Base-by-base conservation (phyloP, 2,888 invertebrate genomes). In the Patella caerulea region DNA sequence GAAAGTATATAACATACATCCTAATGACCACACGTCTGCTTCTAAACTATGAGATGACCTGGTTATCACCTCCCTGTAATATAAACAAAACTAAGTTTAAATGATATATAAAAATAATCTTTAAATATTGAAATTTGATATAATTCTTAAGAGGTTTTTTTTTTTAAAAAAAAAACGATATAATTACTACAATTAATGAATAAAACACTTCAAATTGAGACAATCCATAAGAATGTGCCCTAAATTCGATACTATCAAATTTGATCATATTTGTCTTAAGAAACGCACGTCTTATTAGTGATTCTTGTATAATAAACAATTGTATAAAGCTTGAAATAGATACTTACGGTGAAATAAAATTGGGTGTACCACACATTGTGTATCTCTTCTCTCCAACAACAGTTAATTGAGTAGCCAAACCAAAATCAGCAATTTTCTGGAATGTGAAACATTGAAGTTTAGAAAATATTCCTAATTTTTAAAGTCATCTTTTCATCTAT, bases 281-380 rank as follows among this genome's bases (percentile, higher is more conserved):
- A 45, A 45, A 45, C 45, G 45, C 45, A 45, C 4, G 45, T 45
- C 45, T 45, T 45, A 45, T 45, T 45, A 9, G 45, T 45, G 9
- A 45, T 45, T 45, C 45, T 7, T 19, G 14, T 17, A 19, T 55
- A 17, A 19, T 75, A 71, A 45, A 29, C 0, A 52, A 3, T 4
- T 19, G 59, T 9, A 17, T 17, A 3, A 15, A 2, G 17, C 14
- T 56, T 17, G 17, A 5, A 56, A 5, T 56, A 65, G n/a, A 15
- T n/a, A 93, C 95, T 93, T 97, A 98, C 83, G 98, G 98, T 11
- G 98, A 97, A 88, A 98, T 98, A 90, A 96, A 98, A 92, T 98
- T 98, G 45, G 98, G 98, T 69, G 98, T 98, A 73, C 98, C 98
- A 93, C 98, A 98, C 96, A 98, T 96, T 24, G 98, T 98, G 90